Conservation (phyloP, 2,797 vertebrate genomes). For the Emys orbicularis region DNA sequence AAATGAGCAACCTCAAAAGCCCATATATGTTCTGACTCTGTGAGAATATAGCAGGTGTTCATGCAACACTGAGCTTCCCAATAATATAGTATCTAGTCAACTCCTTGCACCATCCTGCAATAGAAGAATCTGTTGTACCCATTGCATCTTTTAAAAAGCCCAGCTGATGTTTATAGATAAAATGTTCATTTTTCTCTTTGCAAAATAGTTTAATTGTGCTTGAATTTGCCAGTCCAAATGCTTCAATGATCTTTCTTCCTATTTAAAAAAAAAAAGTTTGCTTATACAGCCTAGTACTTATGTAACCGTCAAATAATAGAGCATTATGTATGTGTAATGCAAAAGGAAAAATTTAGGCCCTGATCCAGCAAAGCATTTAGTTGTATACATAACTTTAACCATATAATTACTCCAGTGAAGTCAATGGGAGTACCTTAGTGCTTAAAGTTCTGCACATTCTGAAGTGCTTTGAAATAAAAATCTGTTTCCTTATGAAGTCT, state of each 20-base stretch:
- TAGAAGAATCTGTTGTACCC: background rate
- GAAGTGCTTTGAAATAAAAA: background rate
- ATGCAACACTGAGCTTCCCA: background rate
- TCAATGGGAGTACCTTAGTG: background rate
- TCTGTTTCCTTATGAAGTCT: background rate
- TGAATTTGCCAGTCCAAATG: background rate
- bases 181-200: background rate
- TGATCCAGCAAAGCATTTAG: background rate
- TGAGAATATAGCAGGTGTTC: background rate
- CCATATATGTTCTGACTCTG: background rate
- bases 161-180: background rate
- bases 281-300: background rate
- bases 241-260: background rate
- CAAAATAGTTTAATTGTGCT: background rate
- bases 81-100: background rate
- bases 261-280: background rate
- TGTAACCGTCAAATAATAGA: background rate
- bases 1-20: background rate
- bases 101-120: background rate
- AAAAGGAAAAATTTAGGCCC: background rate
- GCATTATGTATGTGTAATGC: background rate
- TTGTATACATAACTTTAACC: background rate
- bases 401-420: background rate
- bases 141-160: background rate
- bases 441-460: background rate